These are phyloP conservation scores for Varanus komodoensis DNA, from an alignment of 2,113 vertebrate species.

Conservation along the genomic window DNA sequence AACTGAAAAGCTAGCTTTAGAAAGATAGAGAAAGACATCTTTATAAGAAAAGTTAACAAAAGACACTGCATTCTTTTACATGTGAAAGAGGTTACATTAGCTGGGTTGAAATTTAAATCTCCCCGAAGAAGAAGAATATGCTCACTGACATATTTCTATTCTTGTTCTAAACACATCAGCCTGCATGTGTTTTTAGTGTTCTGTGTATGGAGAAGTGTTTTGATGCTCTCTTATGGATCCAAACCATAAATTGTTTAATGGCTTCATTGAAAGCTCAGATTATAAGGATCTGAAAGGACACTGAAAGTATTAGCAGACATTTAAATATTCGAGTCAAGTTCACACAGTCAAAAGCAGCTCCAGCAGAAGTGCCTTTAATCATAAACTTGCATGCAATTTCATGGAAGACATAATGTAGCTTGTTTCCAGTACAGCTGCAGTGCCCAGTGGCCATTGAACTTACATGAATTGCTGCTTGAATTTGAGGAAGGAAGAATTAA, in stretches of 20 bases:
- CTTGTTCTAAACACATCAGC: neutral
- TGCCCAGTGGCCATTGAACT: neutral
- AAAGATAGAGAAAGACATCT: slow-evolving; percentile 23
- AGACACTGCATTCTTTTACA: slow-evolving; percentile 18
- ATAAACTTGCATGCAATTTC: neutral
- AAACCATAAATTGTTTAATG: neutral
- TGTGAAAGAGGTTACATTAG: slow-evolving; percentile 31
- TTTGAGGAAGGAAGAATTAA: neutral
- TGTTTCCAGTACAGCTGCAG: neutral
- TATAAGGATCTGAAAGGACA: neutral
- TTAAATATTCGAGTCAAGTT: neutral
- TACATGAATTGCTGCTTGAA: neutral
- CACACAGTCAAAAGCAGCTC: neutral
- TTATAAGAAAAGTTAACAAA: neutral
- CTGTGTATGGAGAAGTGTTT: neutral
- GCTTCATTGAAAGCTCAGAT: neutral
- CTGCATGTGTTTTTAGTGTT: neutral
- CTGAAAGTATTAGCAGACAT: neutral
- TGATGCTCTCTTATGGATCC: neutral
- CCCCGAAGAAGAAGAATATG: neutral
- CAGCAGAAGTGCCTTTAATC: neutral
- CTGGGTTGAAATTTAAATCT: neutral
- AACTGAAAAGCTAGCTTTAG: slow-evolving; percentile 45
- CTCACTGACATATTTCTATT: neutral
- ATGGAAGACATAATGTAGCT: neutral